Base-by-base conservation (phyloP, 2,797 vertebrate species). In the Catostomus latipinnis region DNA sequence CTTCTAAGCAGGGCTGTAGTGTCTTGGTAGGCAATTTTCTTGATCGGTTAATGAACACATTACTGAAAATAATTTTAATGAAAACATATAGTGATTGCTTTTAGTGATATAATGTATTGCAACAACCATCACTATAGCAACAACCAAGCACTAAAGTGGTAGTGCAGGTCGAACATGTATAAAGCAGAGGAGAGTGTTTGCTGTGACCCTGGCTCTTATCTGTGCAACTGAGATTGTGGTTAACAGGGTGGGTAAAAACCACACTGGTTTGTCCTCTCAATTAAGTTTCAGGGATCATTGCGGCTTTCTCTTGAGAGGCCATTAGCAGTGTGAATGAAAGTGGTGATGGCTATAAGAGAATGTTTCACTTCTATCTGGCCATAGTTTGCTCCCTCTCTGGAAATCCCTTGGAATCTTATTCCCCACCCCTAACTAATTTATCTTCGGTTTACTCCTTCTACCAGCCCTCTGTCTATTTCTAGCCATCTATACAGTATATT, bases 261-360 rank as follows among this genome's bases (percentile, higher is more conserved):
- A 16, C 72, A 74, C 76, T 60, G 63, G 70, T 74, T 79, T 86
- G 54, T 80, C 54, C 71, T 83, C 72, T 84, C 74, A 83, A 82
- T 85, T 85, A 84, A 81, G 73, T 63, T 83, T 78, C 76, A 85
- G 78, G 12, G 61, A 80, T 60, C 43, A 71, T 70, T 81, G 65
- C 56, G 16, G 76, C 69, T 70, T 77, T 66, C 81, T 81, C 81
- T 81, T 76, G 73, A 85, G 81, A 80, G 70, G 50, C 76, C 66
- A 85, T 86, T 82, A 86, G 81, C 34, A 52, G 70, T 13, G 62
- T 74, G 54, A 13, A 22, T 14, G 52, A 78, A 56, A 82, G 58
- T 61, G 66, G 62, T 43, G 16, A 22, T 2, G 22, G 22, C 11
- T 50, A 50, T 81, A 71, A 73, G 62, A 83, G 58, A 48, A 11